A percentile compares a stretch with the other conserved stretches of the same genome.
Conservation (phyloP, 1,140 invertebrate species). For the Palaemon carinicauda region DNA sequence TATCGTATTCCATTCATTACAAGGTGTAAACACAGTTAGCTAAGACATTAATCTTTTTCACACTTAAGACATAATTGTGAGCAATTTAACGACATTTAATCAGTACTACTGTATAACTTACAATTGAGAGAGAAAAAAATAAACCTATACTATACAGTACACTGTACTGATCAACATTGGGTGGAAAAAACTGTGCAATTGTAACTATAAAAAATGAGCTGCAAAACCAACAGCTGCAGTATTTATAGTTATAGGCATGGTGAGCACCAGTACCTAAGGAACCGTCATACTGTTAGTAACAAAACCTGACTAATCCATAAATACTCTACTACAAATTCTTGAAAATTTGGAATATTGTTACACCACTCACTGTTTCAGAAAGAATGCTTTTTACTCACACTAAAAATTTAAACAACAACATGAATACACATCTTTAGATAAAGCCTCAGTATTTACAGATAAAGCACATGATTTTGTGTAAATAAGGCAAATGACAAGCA, state of each 20-base stretch:
- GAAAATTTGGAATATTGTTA: background rate
- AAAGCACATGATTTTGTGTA: constrained; percentile 46
- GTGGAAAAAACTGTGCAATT: background rate
- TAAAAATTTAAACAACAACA: constrained; percentile 20
- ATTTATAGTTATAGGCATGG: background rate
- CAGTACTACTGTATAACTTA: background rate
- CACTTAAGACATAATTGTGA: background rate
- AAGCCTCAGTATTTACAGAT: constrained; percentile 44
- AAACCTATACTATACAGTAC: background rate
- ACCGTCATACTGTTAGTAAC: background rate
- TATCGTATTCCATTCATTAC: background rate
- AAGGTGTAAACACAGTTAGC: background rate
- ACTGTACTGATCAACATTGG: background rate
- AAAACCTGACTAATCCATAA: background rate
- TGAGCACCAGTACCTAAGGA: background rate
- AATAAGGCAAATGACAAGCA: constrained; percentile 44
- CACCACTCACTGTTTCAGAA: background rate
- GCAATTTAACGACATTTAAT: background rate
- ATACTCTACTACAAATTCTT: background rate
- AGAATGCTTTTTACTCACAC: background rate
- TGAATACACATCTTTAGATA: background rate
- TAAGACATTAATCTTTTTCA: background rate
- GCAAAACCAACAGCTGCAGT: background rate
- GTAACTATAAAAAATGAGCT: background rate
- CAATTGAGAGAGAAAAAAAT: background rate